These are phyloP conservation scores for Gallirallus australis DNA, from an alignment of 2,797 vertebrate genomes.

Conservation along the genomic window DNA sequence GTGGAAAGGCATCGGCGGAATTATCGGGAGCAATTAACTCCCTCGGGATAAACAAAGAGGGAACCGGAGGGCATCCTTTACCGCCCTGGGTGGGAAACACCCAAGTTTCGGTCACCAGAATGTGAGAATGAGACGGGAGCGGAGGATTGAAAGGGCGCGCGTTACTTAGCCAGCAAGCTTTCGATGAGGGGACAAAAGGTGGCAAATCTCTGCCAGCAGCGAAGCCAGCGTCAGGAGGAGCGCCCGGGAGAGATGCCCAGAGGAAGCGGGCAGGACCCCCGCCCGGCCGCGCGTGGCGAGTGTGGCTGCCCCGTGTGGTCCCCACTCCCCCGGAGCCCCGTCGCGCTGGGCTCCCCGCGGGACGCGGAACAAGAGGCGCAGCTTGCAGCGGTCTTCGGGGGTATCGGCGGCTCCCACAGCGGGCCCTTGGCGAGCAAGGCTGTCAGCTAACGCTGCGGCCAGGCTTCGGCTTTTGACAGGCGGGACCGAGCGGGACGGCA, in stretches of 20 bases:
- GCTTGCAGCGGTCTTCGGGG: not conserved
- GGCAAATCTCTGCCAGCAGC: not conserved
- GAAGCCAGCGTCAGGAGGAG: not conserved
- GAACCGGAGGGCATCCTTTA: not conserved
- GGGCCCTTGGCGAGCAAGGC: not conserved
- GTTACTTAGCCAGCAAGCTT: not conserved
- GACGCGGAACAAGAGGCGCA: not conserved
- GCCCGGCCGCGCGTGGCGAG: not conserved
- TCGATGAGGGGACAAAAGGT: not conserved
- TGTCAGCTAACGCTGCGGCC: not conserved
- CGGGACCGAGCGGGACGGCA: not conserved
- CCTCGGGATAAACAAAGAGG: not conserved
- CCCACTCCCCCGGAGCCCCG: no score
- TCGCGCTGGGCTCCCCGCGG: not conserved
- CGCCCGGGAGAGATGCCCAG: not conserved
- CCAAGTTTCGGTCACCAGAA: not conserved
- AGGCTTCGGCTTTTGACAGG: accelerated
- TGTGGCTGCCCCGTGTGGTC: not conserved
- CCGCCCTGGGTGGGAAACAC: not conserved
- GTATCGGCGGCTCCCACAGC: not conserved
- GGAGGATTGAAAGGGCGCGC: not conserved
- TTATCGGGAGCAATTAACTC: not conserved
- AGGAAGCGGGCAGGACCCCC: not conserved
- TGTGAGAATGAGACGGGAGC: not conserved
- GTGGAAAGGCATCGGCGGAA: not conserved